Base-by-base conservation (phyloP, 2,113 vertebrate genomes). In the Limnothrissa miodon region DNA sequence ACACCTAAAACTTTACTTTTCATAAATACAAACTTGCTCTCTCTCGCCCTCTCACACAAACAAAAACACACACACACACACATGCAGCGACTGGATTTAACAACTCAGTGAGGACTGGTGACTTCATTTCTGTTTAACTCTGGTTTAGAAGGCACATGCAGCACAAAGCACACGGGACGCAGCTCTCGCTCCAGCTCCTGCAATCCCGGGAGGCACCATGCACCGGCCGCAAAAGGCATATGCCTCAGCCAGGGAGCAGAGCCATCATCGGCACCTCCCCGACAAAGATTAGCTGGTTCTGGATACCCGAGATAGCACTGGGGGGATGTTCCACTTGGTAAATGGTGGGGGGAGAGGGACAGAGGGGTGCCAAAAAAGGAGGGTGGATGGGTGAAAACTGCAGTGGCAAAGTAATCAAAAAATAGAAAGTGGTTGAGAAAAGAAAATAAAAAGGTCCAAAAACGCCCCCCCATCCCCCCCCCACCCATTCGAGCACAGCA, bases 341-440 rank as follows among this genome's bases (percentile, higher is more conserved):
- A 91, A 2, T 89, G 80, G 87, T 89, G 92, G 89, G 91, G 91
- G 88, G 91, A 87, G 91, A 90, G 93, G 89, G 92, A 91, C 92
- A 90, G 29, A 13, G 5, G 25, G 56, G 62, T 36, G 66, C 10
- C 66, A 4, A 74, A 10, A 33, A 15, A 10, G 33, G 66, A 66
- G 25, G 25, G 59, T 56, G 19, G 56, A 23, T 48, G n/a, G n/a
- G 23, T 29, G 59, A 25, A 29, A n/a, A 62, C 23, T 25, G 93
- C 89, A 88, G 90, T 91, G 91, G 93, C 92, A 91, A 93, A 93
- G 93, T 93, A 93, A 95, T 94, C 93, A 95, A 90, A 93, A 94
- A 93, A 89, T 53, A 92, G 90, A 93, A 93, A 33, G 66, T 36
- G 66, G 13, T 9, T 36, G 66, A 74, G 66, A 74, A 29, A 36